These are phyloP conservation scores for Neosilurus hyrtlii DNA, from an alignment of 2,797 vertebrate species.

Conservation along the genomic window DNA sequence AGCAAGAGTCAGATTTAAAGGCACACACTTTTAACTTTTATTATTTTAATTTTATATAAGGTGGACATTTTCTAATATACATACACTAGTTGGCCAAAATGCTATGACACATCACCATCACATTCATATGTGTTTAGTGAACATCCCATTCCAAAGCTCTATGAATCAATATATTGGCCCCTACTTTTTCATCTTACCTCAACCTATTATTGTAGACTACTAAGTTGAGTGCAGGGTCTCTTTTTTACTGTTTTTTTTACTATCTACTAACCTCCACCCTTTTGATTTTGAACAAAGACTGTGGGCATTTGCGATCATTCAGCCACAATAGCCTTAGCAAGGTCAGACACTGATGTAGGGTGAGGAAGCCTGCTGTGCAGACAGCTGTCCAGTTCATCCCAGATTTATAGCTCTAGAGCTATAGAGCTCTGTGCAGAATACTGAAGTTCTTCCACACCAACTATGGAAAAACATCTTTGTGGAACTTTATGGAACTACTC, in stretches of 20 bases:
- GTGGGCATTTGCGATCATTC: background rate
- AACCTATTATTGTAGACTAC: no score
- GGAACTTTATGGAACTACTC: no score
- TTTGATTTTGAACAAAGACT: background rate
- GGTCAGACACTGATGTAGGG: background rate
- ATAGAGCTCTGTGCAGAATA: background rate
- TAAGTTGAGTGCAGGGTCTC: background rate
- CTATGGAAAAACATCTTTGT: background rate
- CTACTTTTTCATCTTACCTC: no score
- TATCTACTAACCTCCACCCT: no score
- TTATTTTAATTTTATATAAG: background rate
- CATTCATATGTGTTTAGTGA: background rate
- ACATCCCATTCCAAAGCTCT: background rate
- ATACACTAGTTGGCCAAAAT: background rate
- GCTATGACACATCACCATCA: background rate
- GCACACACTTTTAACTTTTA: no score
- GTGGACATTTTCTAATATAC: background rate
- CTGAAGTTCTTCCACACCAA: background rate
- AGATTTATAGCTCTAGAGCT: no score
- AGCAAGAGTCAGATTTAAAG: no score
- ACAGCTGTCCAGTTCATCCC: background rate
- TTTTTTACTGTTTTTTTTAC: background rate
- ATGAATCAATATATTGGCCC: background rate
- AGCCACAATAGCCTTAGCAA: background rate
- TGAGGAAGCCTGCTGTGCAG: background rate